Conservation (phyloP, 2,113 vertebrate species). For the Carollia perspicillata region DNA sequence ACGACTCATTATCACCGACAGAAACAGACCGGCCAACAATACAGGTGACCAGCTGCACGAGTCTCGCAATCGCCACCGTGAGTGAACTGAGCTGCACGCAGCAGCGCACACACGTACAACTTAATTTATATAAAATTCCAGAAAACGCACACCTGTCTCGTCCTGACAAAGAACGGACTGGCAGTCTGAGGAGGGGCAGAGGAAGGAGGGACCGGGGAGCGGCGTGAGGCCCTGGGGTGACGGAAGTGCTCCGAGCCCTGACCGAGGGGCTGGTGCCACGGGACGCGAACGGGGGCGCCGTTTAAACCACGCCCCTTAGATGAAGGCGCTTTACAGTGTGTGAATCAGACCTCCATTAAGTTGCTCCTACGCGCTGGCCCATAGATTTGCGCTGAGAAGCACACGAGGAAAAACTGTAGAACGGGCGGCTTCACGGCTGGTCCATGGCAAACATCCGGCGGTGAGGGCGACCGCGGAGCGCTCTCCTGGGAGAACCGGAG, state of each 20-base stretch:
- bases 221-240: background rate
- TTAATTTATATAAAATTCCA: background rate
- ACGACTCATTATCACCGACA: background rate
- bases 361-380: background rate
- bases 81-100: background rate
- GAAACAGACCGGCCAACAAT: background rate
- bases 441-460: rapidly evolving
- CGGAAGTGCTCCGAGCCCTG: background rate
- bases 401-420: background rate
- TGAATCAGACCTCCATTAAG: background rate
- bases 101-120: background rate
- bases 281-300: background rate
- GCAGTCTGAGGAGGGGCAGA: background rate
- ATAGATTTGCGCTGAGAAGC: background rate
- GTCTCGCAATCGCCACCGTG: background rate
- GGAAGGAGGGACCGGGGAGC: background rate
- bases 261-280: background rate
- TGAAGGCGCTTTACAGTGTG: background rate
- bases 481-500: background rate
- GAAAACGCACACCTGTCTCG: background rate
- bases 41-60: background rate
- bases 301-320: background rate
- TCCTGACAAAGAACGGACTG: background rate
- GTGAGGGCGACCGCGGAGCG: background rate
- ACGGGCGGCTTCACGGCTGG: background rate